These are phyloP conservation scores for Cariama cristata DNA, from an alignment of 2,113 vertebrate species.

Conservation along the genomic window DNA sequence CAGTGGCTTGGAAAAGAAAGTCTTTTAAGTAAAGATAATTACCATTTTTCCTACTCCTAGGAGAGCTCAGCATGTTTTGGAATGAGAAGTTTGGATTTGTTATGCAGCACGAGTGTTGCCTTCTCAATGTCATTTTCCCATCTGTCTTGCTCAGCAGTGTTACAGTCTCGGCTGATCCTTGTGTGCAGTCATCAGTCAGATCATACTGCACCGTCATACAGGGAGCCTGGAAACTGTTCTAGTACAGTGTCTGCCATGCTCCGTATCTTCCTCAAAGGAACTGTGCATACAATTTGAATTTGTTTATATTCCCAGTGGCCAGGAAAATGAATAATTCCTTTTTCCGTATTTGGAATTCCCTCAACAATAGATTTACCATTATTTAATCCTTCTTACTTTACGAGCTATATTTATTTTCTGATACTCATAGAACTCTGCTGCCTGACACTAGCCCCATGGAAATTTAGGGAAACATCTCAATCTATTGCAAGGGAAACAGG, in stretches of 20 bases:
- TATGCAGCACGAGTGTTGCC: neutral
- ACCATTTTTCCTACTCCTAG: neutral
- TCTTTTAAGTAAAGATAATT: neutral
- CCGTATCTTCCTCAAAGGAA: neutral
- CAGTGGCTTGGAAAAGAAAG: neutral
- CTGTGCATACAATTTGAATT: neutral
- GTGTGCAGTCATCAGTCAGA: constrained; percentile 12
- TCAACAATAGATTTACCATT: constrained; percentile 7
- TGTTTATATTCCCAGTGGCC: constrained; percentile 1
- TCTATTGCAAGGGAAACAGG: neutral
- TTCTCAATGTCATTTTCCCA: constrained; percentile 53
- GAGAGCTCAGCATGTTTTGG: neutral
- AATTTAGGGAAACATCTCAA: neutral
- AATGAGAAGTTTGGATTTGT: constrained; percentile 13
- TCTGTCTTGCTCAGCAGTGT: constrained; percentile 47
- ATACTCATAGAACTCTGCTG: neutral
- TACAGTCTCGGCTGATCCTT: neutral
- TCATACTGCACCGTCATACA: neutral
- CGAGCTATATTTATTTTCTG: neutral
- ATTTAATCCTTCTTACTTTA: neutral
- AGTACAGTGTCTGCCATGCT: neutral
- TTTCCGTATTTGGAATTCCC: neutral
- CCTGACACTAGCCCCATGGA: neutral
- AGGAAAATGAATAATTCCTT: constrained; percentile 42
- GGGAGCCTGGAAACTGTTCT: neutral